A percentile compares a stretch with the other conserved stretches of the same genome.
Evolutionary conservation across 2,888 invertebrate genomes (phyloP).

Genomic region (Agonum fuliginosum): DNA sequence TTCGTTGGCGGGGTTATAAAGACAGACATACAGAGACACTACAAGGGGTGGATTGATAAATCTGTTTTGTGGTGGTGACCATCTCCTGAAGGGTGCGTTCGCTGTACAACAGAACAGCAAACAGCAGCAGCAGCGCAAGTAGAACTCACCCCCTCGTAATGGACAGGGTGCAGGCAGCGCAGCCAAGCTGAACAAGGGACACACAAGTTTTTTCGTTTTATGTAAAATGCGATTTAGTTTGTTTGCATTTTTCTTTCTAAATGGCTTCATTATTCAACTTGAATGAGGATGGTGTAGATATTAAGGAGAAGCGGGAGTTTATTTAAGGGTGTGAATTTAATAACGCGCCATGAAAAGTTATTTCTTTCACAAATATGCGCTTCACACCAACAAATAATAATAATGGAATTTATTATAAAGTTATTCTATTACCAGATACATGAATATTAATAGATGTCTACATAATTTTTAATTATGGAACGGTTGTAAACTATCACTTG

Average conservation of each 20-base stretch:
- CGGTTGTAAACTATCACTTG: too few species aligned
- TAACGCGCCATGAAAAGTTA: not conserved
- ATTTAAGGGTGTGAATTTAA: not conserved
- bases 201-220: constrained; percentile 56
- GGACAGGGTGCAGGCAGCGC: not conserved
- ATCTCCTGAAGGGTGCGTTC: constrained; percentile 65
- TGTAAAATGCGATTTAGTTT: constrained; percentile 32
- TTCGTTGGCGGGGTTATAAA: constrained; percentile 54
- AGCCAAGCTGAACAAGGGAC: constrained; percentile 33
- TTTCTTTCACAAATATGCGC: too few species aligned
- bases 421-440: too few species aligned
- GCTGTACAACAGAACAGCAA: constrained; percentile 55
- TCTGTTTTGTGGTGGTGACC: constrained; percentile 71
- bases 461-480: too few species aligned
- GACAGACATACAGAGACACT: constrained; percentile 38
- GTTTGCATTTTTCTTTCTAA: constrained; percentile 55
- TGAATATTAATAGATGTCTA: too few species aligned
- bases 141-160: constrained; percentile 61
- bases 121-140: constrained; percentile 69
- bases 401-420: too few species aligned
- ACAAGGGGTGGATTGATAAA: constrained; percentile 70
- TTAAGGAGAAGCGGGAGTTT: not conserved
- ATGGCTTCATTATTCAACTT: constrained; percentile 23
- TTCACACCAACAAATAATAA: not conserved
- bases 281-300: not conserved